phyloP scores from a whole-genome alignment of 2,797 vertebrate genomes.

The Podarcis siculus region DNA sequence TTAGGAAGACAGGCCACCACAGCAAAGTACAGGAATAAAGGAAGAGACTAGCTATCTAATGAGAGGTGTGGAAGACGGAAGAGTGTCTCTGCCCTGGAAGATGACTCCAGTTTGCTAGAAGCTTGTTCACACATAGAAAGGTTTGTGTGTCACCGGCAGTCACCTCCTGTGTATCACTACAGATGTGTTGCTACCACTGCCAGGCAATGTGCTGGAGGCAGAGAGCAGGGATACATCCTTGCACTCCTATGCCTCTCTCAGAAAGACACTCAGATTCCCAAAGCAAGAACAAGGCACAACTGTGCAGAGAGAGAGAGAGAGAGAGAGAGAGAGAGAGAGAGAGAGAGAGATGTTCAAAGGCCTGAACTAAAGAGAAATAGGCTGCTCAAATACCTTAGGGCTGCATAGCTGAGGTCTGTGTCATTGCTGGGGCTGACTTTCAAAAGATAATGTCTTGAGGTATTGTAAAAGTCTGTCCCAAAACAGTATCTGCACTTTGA shows the following conservation, averaged over 20 bases:
- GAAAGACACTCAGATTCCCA: neutral
- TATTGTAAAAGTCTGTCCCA: neutral
- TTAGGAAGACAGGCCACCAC: slow-evolving; percentile 26
- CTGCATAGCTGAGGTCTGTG: too few relatives aligned
- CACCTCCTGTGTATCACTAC: neutral
- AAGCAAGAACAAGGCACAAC: neutral
- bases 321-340: too few relatives aligned
- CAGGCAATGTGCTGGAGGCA: neutral
- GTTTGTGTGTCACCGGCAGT: neutral
- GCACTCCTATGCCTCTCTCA: neutral
- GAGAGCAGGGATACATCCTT: too few relatives aligned
- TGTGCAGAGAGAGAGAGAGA: too few relatives aligned
- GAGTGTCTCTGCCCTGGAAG: neutral
- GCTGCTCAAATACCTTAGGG: neutral
- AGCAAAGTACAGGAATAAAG: rapidly evolving
- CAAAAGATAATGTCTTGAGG: neutral
- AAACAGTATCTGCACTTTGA: too few relatives aligned
- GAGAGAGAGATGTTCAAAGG: neutral
- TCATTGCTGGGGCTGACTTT: neutral
- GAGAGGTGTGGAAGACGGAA: neutral
- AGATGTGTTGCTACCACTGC: neutral
- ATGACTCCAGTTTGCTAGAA: neutral
- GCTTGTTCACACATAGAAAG: neutral
- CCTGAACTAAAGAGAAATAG: neutral
- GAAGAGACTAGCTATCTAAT: neutral